Conservation (phyloP, 2,113 vertebrate genomes). For the Cinclus cinclus region DNA sequence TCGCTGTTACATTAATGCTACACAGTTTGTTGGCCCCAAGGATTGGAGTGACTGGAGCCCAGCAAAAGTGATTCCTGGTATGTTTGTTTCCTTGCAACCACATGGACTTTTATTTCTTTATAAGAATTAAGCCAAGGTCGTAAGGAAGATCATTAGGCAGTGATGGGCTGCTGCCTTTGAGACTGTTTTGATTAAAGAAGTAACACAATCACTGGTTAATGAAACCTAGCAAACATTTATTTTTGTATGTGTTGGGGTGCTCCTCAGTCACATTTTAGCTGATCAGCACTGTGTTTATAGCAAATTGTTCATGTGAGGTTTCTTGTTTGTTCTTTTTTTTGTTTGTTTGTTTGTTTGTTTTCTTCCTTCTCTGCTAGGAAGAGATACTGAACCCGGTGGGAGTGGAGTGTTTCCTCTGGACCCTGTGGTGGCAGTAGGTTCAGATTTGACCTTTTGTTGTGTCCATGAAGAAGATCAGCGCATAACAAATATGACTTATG, state of each 20-base stretch:
- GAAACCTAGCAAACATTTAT: background rate
- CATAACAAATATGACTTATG: slow-evolving; percentile 2
- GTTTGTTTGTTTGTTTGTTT: background rate
- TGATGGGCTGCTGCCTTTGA: background rate
- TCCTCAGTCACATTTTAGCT: background rate
- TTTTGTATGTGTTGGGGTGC: background rate
- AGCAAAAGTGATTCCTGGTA: slow-evolving; percentile 65
- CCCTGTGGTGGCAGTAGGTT: slow-evolving; percentile 71
- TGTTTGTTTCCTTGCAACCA: background rate
- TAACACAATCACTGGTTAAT: background rate
- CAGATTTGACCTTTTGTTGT: slow-evolving; percentile 76
- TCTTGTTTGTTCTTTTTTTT: background rate
- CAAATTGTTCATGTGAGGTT: background rate
- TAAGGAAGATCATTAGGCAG: background rate
- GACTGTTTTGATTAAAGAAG: background rate
- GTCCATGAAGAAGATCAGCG: slow-evolving; percentile 48
- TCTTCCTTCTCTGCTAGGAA: slow-evolving; percentile 28
- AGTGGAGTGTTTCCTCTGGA: slow-evolving; percentile 71
- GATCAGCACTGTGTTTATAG: background rate
- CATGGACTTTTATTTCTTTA: background rate
- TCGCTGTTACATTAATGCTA: slow-evolving; percentile 58
- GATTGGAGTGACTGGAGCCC: slow-evolving; percentile 77
- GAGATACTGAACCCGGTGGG: background rate
- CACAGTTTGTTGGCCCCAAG: slow-evolving; percentile 60
- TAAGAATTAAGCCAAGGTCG: background rate